phyloP scores from a whole-genome alignment of 2,797 vertebrate genomes.

The Mastacembelus armatus region DNA sequence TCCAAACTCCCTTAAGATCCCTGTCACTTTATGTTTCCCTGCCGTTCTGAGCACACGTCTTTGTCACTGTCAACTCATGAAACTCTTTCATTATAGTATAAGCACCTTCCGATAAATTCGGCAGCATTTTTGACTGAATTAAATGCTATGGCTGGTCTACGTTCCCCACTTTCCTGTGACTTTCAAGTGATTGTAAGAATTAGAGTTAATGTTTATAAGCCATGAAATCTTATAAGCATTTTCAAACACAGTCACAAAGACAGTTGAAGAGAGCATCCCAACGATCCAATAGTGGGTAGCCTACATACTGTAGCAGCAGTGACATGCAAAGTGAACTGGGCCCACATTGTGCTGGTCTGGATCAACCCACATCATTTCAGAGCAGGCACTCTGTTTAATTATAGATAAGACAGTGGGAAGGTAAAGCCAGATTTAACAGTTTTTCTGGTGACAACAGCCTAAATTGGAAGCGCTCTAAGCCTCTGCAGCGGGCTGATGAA shows the following conservation, averaged over 20 bases:
- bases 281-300: too few species aligned
- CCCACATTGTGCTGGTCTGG: background rate
- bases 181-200: too few species aligned
- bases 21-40: too few species aligned
- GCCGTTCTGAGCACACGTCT: too few species aligned
- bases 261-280: background rate
- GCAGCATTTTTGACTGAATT: background rate
- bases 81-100: too few species aligned
- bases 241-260: background rate
- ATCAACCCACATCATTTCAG: background rate
- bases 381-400: slow-evolving; percentile 24
- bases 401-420: slow-evolving; percentile 19
- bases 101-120: background rate
- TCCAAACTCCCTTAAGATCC: too few species aligned
- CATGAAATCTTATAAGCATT: background rate
- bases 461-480: slow-evolving; percentile 5
- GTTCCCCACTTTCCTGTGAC: too few species aligned
- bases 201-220: background rate
- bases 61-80: too few species aligned
- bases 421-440: slow-evolving; percentile 1
- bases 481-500: background rate
- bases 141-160: background rate
- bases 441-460: background rate
- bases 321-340: background rate
- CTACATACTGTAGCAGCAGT: too few species aligned